Conservation (phyloP, 2,113 vertebrate genomes). For the Caranx melampygus region DNA sequence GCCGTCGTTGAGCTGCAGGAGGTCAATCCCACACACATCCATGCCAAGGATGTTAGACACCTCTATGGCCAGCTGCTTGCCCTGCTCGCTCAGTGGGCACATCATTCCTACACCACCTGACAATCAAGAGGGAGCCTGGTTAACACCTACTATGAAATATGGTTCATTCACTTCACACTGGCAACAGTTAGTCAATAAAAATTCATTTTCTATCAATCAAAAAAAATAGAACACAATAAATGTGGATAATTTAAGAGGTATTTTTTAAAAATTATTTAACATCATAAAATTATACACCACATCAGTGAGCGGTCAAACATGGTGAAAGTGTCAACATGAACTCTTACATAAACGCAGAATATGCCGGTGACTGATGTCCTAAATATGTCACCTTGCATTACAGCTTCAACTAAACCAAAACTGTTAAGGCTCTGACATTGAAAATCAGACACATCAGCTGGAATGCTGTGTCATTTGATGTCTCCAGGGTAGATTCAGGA, state of each 20-base stretch:
- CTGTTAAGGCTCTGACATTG: constrained; percentile 35
- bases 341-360: constrained; percentile 56
- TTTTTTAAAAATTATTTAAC: neutral
- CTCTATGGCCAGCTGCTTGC: constrained; percentile 91
- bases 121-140: constrained; percentile 15
- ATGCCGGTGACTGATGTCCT: constrained; percentile 64
- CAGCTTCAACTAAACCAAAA: constrained; percentile 16
- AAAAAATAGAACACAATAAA: too few species aligned
- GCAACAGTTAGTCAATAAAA: neutral
- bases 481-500: constrained; percentile 28
- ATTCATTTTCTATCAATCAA: neutral
- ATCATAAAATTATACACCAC: neutral
- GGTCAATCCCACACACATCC: constrained; percentile 93
- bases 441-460: constrained; percentile 46
- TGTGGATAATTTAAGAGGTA: neutral
- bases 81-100: constrained; percentile 91
- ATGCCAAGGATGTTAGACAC: constrained; percentile 94
- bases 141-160: neutral
- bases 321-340: constrained; percentile 25
- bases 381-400: constrained; percentile 69
- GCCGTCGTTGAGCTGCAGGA: constrained; percentile 90
- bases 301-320: constrained; percentile 8
- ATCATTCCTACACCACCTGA: constrained; percentile 91
- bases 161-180: neutral
- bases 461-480: constrained; percentile 10